Evolutionary conservation across 2,113 vertebrate genomes (phyloP).

Genomic region (Motacilla tschutschensis): DNA sequence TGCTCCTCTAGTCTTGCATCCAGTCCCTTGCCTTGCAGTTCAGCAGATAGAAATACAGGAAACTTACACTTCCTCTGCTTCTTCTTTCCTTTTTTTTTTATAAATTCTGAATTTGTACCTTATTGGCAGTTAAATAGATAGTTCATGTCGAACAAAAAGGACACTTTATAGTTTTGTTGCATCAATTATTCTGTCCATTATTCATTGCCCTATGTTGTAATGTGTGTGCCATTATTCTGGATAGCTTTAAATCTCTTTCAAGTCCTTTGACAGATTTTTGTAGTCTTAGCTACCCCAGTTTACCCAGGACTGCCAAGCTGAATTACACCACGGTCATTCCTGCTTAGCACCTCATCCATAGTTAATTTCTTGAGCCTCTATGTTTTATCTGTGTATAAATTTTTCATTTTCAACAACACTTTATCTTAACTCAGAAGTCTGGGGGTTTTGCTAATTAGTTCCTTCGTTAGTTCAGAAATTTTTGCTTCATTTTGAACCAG

Average conservation of each 20-base stretch:
- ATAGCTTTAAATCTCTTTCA: constrained; percentile 16
- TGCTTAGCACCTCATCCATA: constrained; percentile 37
- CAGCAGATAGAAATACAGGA: background rate
- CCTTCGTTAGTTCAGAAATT: background rate
- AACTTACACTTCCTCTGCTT: background rate
- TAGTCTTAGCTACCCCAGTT: background rate
- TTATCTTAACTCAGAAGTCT: constrained; percentile 5
- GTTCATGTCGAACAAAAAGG: background rate
- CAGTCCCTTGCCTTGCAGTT: background rate
- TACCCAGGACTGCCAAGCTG: constrained; percentile 8
- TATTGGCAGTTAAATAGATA: constrained; percentile 2
- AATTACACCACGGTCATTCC: background rate
- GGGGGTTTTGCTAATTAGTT: background rate
- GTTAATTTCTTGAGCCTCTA: constrained; percentile 14
- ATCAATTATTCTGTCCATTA: background rate
- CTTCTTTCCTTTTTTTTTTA: background rate
- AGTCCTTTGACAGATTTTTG: background rate
- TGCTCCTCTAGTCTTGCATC: background rate
- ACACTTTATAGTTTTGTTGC: background rate
- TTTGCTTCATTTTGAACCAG: background rate
- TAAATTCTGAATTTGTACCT: background rate
- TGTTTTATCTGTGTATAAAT: constrained; percentile 30
- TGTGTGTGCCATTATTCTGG: background rate
- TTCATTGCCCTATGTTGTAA: background rate
- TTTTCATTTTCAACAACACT: constrained; percentile 43